Evolutionary conservation across 23 tunicate species (phyloP), one percentile per base, ranked within the genome.

Genomic region (Phallusia fumigata): DNA sequence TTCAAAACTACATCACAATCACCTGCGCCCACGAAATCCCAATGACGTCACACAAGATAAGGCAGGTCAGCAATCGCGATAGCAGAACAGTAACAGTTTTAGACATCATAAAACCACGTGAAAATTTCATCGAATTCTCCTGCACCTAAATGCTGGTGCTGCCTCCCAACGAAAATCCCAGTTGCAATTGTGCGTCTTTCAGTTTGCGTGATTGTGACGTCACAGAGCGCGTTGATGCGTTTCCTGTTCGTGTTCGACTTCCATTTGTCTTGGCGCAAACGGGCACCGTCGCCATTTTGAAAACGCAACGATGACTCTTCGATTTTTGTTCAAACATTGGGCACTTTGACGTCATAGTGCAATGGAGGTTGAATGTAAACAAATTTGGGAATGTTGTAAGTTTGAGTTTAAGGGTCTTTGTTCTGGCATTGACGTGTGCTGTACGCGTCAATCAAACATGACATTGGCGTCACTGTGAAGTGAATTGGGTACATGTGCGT

Each of bases 201-300:
- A 40, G 47, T 40, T 40, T 40, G 47, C 47, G 47, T 58, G 28
- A 58, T 58, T 22, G 28, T 58, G 11, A 58, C 69, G 69, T 58
- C 69, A 58, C 26, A 58, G 28, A 21, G 69, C 69, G 69, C 28
- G 28, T 58, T 58, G 69, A 21, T 58, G 69, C 69, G 69, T 58
- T 58, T 58, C 69, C 69, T 58, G 69, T 58, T 58, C 69, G 69
- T 58, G 69, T 21, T 22, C 3, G 26, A 13, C 8, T 58, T 16
- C 28, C 26, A 22, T 21, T 58, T 58, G 26, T 58, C 69, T 58
- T 58, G 69, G 26, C 69, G 1, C 69, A 58, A 13, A 40, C 5
- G 10, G 47, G 47, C 8, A 40, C 47, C 47, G 47, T 3, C 47
- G 47, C 47, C 47, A 40, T 40, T 40, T 40, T 40, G 47, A 40